Evolutionary conservation across 2,113 vertebrate genomes (phyloP).

Genomic region (Nothoprocta perdicaria): DNA sequence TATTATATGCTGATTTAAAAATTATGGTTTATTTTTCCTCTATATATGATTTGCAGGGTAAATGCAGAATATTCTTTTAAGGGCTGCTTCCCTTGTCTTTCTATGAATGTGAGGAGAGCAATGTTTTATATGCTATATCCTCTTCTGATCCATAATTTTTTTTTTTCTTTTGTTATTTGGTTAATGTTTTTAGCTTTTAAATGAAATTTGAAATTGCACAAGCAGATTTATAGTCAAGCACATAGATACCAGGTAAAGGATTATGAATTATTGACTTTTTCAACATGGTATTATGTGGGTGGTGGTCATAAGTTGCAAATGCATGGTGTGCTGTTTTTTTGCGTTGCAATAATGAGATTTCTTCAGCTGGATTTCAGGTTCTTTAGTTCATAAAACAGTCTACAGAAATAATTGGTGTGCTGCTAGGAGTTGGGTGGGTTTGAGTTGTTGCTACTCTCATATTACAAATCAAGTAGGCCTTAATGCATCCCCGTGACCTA

Average conservation of each 20-base stretch:
- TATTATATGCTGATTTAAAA: neutral
- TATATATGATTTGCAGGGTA: neutral
- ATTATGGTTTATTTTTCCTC: neutral
- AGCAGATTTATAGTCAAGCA: neutral
- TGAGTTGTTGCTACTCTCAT: neutral
- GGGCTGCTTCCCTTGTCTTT: neutral
- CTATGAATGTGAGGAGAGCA: neutral
- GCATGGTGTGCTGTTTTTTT: neutral
- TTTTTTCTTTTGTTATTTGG: neutral
- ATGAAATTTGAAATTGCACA: neutral
- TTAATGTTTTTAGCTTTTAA: neutral
- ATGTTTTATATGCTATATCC: neutral
- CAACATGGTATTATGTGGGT: neutral
- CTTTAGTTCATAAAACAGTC: neutral
- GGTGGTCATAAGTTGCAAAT: neutral
- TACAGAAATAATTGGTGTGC: neutral
- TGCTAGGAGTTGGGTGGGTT: neutral
- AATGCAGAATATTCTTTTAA: neutral
- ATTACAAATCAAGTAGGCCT: conserved; percentile 1
- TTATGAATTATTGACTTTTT: neutral
- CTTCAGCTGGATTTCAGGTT: neutral
- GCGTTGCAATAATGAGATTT: neutral
- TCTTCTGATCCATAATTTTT: neutral
- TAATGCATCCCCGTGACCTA: neutral
- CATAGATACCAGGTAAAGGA: neutral